Conservation (phyloP, 2,797 vertebrate genomes). For the Rhincodon typus region DNA sequence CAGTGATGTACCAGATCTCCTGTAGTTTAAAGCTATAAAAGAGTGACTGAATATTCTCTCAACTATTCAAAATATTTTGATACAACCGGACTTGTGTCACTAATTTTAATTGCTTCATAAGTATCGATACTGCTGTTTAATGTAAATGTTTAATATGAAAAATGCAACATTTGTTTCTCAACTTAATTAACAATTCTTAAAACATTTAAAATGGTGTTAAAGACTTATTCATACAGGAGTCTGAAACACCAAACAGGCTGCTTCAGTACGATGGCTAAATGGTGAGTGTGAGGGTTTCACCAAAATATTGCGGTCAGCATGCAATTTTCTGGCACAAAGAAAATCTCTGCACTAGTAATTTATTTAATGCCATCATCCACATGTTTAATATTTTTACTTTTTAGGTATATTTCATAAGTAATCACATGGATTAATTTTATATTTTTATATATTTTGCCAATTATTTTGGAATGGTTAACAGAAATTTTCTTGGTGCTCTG, state of each 20-base stretch:
- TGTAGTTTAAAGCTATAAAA: not conserved
- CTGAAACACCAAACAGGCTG: not conserved
- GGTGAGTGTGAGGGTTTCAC: not conserved
- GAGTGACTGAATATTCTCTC: not conserved
- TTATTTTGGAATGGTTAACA: not conserved
- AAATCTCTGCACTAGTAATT: not conserved
- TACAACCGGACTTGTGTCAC: no score
- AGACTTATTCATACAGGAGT: not conserved
- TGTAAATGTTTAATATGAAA: constrained; percentile 11
- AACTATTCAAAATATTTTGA: not conserved
- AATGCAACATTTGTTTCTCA: not conserved
- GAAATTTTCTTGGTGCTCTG: constrained; percentile 29
- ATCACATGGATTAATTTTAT: not conserved
- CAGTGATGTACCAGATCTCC: not conserved
- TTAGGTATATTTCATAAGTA: not conserved
- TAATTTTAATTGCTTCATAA: not conserved
- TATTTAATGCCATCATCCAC: not conserved
- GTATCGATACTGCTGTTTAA: not conserved
- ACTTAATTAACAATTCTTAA: not conserved
- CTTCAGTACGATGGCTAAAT: not conserved
- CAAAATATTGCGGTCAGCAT: not conserved
- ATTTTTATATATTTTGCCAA: not conserved
- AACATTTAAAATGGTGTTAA: not conserved
- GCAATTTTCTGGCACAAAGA: not conserved
- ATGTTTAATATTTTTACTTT: constrained; percentile 5